Evolutionary conservation across 2,888 invertebrate genomes (phyloP), one percentile per base, ranked within the genome.

Genomic region (Caenorhabditis afra): DNA sequence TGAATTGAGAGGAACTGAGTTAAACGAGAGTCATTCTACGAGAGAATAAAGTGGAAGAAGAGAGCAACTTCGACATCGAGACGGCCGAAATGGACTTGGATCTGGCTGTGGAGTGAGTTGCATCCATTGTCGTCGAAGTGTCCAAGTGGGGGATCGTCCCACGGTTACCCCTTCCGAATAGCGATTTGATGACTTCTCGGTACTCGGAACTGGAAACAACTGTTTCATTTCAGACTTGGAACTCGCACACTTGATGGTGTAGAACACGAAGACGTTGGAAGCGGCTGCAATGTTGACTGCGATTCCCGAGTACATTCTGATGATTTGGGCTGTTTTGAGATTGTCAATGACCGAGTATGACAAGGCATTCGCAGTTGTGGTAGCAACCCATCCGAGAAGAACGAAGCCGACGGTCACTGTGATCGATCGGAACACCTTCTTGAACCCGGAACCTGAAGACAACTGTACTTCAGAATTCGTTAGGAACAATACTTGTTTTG

Each of bases 281-380:
- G 79, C 70, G 0, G 74, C 70, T 3, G 82, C 67, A 12, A 68
- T 52, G 47, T 82, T 82, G 20, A 82, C 82, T 4, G 82, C 68
- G 18, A 82, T 73, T 52, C 82, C 82, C 20, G 82, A 79, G 52
- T 82, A 82, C 35, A 67, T 78, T 29, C 77, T 74, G 45, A 82
- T 82, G 14, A 82, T 16, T 35, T 59, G 50, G 18, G 67, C 55
- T 16, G 41, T 53, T 5, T 65, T 20, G 4, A 57, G 29, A 16
- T 71, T 35, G n/a, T 59, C 58, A 11, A 65, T 74, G 14, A 82
- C 55, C 4, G 57, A 41, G 41, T 76, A 73, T 0, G 74, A 77
- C 4, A 57, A 37, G 3, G 77, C 50, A n/a, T 80, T 80, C 1
- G 79, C 77, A 35, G 57, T 53, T 10, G 77, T 80, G 14, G 79